phyloP scores from a whole-genome alignment of 2,888 invertebrate genomes.

The Acanthococcus lagerstroemiae region DNA sequence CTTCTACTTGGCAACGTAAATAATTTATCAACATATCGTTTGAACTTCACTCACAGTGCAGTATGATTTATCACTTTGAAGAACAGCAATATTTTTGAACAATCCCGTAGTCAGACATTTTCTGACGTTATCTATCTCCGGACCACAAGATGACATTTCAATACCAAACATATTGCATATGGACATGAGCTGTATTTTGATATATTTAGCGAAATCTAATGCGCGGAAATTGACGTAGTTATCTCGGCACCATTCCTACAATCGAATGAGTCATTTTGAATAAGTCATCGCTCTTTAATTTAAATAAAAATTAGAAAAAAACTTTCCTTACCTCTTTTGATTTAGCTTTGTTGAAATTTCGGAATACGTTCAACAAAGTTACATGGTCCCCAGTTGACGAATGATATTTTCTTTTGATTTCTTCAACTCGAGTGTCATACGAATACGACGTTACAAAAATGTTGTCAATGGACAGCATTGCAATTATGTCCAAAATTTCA shows the following conservation, averaged over 20 bases:
- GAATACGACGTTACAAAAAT: slow-evolving; percentile 60
- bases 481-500: slow-evolving; percentile 68
- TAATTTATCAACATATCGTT: too few species aligned
- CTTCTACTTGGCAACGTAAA: too few species aligned
- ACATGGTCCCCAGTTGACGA: slow-evolving; percentile 86
- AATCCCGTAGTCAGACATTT: slow-evolving; percentile 73
- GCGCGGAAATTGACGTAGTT: slow-evolving; percentile 77
- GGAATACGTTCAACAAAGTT: slow-evolving; percentile 78
- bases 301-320: not conserved
- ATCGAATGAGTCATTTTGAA: slow-evolving; percentile 32
- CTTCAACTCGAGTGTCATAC: slow-evolving; percentile 54
- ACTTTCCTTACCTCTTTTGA: slow-evolving; percentile 1
- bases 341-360: slow-evolving; percentile 52
- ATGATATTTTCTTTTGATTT: slow-evolving; percentile 60
- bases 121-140: slow-evolving; percentile 45
- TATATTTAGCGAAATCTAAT: slow-evolving; percentile 66
- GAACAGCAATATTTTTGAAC: slow-evolving; percentile 76
- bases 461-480: slow-evolving; percentile 79
- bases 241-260: slow-evolving; percentile 78
- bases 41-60: slow-evolving; percentile 47
- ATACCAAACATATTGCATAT: slow-evolving; percentile 57
- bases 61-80: slow-evolving; percentile 62
- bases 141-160: slow-evolving; percentile 49
- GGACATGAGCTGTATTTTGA: slow-evolving; percentile 65
- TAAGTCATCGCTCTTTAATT: not conserved